Conservation (phyloP, 2,113 vertebrate genomes). For the Corapipo altera region DNA sequence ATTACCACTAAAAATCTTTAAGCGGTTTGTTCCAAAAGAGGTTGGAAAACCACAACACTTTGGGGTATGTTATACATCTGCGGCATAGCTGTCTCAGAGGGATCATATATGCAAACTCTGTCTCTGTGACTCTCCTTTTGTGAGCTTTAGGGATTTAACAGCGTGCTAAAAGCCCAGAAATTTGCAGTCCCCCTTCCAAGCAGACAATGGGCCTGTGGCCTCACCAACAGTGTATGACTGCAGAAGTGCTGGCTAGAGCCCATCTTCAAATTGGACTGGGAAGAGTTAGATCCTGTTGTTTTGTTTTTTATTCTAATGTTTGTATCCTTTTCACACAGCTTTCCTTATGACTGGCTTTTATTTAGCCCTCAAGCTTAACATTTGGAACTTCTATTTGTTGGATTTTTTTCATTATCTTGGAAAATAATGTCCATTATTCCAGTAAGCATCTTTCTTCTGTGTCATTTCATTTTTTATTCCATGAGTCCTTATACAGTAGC, state of each 20-base stretch:
- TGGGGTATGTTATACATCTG: neutral
- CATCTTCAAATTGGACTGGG: neutral
- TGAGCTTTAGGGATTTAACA: constrained; percentile 1
- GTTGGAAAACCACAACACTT: neutral
- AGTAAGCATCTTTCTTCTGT: constrained; percentile 19
- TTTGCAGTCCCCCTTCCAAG: neutral
- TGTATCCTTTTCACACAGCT: constrained; percentile 20
- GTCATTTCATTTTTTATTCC: constrained; percentile 21
- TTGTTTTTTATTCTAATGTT: constrained; percentile 19
- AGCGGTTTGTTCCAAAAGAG: neutral
- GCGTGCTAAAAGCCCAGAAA: neutral
- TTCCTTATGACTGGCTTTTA: constrained; percentile 20
- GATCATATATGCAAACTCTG: neutral
- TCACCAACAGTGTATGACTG: neutral
- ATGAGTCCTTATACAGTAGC: constrained; percentile 9
- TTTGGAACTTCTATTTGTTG: constrained; percentile 23
- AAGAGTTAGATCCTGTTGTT: neutral
- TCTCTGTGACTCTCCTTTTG: neutral
- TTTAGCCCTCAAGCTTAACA: constrained; percentile 56
- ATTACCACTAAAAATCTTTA: neutral
- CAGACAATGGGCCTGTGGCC: constrained; percentile 19
- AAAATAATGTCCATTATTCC: constrained; percentile 28
- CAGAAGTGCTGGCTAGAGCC: neutral
- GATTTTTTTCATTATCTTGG: neutral
- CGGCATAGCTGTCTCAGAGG: neutral